A percentile compares a stretch with the other conserved stretches of the same genome.
Conservation (phyloP, 2,797 vertebrate genomes). For the Antennarius maculatus region DNA sequence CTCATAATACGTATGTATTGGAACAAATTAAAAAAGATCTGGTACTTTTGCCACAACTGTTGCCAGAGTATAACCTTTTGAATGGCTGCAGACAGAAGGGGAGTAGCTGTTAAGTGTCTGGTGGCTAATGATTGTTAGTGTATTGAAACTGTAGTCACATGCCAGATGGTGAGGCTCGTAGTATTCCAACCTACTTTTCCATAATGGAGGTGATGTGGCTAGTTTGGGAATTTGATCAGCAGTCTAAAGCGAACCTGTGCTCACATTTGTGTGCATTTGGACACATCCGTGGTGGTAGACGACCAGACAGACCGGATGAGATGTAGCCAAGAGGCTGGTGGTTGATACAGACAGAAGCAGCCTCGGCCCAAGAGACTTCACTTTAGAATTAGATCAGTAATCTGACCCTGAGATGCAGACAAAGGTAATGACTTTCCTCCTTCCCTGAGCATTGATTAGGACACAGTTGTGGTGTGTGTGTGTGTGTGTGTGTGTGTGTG, state of each 20-base stretch:
- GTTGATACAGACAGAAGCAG: slow-evolving; percentile 63
- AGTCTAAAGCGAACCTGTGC: slow-evolving; percentile 20
- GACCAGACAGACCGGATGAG: slow-evolving; percentile 65
- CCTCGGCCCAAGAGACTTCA: slow-evolving; percentile 63
- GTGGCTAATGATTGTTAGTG: slow-evolving; percentile 16
- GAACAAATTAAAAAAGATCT: background rate
- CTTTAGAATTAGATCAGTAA: slow-evolving; percentile 81
- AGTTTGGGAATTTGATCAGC: slow-evolving; percentile 27
- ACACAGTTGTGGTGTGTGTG: slow-evolving; percentile 57
- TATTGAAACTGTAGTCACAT: slow-evolving; percentile 31
- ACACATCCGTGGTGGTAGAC: slow-evolving; percentile 39
- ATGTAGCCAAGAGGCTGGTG: slow-evolving; percentile 60
- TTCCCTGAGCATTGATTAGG: slow-evolving; percentile 82
- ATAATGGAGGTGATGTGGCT: slow-evolving; percentile 13
- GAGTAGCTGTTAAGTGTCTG: slow-evolving; percentile 16
- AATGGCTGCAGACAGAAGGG: background rate
- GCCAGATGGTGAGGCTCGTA: slow-evolving; percentile 24
- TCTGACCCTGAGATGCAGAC: slow-evolving; percentile 81
- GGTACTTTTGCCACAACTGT: background rate
- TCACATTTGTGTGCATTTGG: slow-evolving; percentile 49
- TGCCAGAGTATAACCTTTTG: background rate
- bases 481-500: slow-evolving; percentile 36
- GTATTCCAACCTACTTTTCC: background rate
- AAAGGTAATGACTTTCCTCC: slow-evolving; percentile 83
- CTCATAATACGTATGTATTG: too few species aligned